Conservation (phyloP, 2,797 vertebrate genomes). For the Hippoglossus hippoglossus region DNA sequence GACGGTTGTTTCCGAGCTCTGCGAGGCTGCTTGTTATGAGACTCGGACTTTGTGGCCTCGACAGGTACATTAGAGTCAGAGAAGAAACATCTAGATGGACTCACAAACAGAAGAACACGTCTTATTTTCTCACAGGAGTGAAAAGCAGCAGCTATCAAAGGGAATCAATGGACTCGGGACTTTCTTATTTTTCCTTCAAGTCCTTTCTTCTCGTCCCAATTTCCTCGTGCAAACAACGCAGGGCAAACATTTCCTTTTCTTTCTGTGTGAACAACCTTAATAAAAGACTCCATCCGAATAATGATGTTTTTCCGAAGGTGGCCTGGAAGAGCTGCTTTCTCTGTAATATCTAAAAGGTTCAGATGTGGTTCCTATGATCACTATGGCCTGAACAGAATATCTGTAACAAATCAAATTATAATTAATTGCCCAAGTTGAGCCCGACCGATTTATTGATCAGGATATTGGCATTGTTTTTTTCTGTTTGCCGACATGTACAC, state of each 20-base stretch:
- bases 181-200: neutral
- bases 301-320: neutral
- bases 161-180: neutral
- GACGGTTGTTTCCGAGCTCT: no score
- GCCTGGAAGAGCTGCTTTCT: neutral
- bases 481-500: no score
- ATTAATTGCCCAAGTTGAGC: no score
- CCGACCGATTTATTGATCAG: no score
- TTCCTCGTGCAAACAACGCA: no score
- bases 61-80: neutral
- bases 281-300: no score
- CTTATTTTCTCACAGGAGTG: neutral
- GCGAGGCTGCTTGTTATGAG: no score
- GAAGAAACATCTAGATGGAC: slow-evolving; percentile 1
- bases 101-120: neutral
- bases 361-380: neutral
- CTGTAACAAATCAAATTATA: no score
- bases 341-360: neutral
- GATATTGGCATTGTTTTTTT: no score
- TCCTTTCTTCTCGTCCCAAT: no score
- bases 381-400: no score
- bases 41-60: neutral
- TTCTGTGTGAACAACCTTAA: neutral
- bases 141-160: neutral
- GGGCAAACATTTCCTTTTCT: no score